Evolutionary conservation across 2,797 vertebrate genomes (phyloP).

Genomic region (Crocodylus rhombifer): DNA sequence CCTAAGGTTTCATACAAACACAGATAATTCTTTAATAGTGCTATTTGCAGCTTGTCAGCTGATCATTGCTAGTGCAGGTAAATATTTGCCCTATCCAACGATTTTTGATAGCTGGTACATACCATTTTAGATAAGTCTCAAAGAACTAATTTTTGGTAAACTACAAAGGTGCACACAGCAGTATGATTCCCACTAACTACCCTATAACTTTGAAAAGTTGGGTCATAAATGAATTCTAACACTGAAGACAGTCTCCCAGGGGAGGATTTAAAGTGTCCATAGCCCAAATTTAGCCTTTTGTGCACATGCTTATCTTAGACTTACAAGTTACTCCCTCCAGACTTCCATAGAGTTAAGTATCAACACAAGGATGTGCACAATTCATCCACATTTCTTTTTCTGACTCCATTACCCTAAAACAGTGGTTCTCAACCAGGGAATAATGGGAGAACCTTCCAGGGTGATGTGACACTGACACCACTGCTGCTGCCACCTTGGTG

Average conservation of each 20-base stretch:
- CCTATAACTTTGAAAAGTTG: background rate
- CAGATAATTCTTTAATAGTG: background rate
- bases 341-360: background rate
- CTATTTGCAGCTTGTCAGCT: background rate
- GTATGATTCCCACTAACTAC: background rate
- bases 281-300: background rate
- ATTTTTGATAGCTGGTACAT: background rate
- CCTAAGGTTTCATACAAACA: background rate
- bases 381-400: background rate
- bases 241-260: background rate
- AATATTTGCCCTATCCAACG: conserved; percentile 26
- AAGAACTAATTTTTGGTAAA: background rate
- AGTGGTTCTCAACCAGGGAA: too few species aligned
- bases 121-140: background rate
- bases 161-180: background rate
- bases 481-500: too few species aligned
- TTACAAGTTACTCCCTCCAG: background rate
- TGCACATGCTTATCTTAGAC: background rate
- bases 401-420: too few species aligned
- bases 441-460: too few species aligned
- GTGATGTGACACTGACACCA: too few species aligned
- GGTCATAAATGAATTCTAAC: background rate
- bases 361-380: background rate
- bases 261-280: background rate
- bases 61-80: background rate